Evolutionary conservation across 2,888 invertebrate species (phyloP).

Genomic region (Phyllotreta striolata): DNA sequence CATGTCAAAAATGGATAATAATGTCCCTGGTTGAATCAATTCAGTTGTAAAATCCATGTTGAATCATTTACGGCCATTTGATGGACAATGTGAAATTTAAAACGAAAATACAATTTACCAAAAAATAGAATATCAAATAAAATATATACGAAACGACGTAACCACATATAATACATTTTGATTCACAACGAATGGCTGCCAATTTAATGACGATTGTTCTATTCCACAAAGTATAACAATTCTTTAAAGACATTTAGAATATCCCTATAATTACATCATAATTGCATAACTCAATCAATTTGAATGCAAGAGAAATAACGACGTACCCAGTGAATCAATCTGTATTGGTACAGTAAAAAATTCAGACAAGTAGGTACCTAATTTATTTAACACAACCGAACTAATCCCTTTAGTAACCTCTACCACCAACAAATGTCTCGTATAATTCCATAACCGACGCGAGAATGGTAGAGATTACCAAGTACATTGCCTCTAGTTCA

Average conservation of each 20-base stretch:
- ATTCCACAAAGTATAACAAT: background rate
- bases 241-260: background rate
- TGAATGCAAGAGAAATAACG: slow-evolving; percentile 3
- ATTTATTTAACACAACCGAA: slow-evolving; percentile 1
- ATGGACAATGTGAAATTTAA: slow-evolving; percentile 1
- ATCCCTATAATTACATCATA: slow-evolving; percentile 6
- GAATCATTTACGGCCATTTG: background rate
- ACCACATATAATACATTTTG: slow-evolving; percentile 8
- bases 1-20: too few relatives aligned
- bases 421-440: too few relatives aligned
- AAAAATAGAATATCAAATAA: slow-evolving; percentile 18
- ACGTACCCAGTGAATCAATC: slow-evolving; percentile 6
- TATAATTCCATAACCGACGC: too few relatives aligned
- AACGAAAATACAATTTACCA: slow-evolving; percentile 1
- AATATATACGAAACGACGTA: slow-evolving; percentile 5
- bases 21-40: too few relatives aligned
- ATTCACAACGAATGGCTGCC: slow-evolving; percentile 1
- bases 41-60: background rate
- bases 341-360: slow-evolving; percentile 14
- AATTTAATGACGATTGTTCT: too few relatives aligned
- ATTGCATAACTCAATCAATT: slow-evolving; percentile 1
- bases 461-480: too few relatives aligned
- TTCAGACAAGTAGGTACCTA: slow-evolving; percentile 10
- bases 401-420: background rate
- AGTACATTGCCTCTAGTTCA: too few relatives aligned